Base-by-base conservation (phyloP, 2,888 invertebrate genomes). In the Portevinia maculata region DNA sequence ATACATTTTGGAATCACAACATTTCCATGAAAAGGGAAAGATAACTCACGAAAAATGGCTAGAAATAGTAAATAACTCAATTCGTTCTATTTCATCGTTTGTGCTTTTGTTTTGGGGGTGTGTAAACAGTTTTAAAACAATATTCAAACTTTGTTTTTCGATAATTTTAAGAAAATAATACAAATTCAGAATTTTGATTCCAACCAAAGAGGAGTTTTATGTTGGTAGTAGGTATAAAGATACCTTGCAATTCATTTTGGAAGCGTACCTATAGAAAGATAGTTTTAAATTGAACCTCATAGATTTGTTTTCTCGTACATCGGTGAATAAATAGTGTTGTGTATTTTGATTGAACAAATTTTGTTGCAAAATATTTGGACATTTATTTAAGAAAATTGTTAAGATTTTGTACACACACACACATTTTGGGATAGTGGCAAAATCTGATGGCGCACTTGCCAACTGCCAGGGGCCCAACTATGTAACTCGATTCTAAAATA, bases 71-170 rank as follows among this genome's bases (percentile, higher is more conserved):
- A 64, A 78, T 67, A 78, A 67, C 37, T 62, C 41, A 15, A 30
- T 50, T 71, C 65, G 32, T 70, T 71, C 55, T 59, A 52, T 37
- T 60, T 37, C 59, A 55, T 37, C 76, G 55, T 59, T 50, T 19
- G 37, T 64, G 59, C 52, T 64, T 76, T 76, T 83, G 71, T 67
- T 83, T 69, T 62, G 57, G 30, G 65, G 64, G 60, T 62, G 64
- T n/a, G 30, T 83, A 83, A 83, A 73, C 83, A 83, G 78, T 78
- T 83, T 17, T 83, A 62, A 73, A 83, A 83, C 83, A 83, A 83
- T 83, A 83, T 73, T 78, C 78, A 78, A 83, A 83, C 67, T 78
- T 78, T 83, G 83, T 83, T 83, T 67, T 83, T 83, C 71, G 73
- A 83, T 83, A 83, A 83, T 83, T 83, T 78, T 39, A 67, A 62